Base-by-base conservation (phyloP, 1,140 invertebrate species). In the Pseudachorutes palmiensis region DNA sequence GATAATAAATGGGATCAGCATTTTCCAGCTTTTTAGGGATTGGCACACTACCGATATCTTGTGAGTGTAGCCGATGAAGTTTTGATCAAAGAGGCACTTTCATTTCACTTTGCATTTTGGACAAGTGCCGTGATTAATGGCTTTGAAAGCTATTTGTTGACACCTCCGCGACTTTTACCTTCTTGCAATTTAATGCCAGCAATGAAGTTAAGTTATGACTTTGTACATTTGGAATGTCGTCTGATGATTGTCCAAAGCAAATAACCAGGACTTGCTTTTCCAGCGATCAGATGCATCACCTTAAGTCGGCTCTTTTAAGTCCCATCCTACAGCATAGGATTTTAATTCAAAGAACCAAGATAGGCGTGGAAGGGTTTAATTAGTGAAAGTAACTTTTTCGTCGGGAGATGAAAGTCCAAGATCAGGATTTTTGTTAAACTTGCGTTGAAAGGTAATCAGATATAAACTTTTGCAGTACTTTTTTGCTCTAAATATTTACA, bases 401-500 rank as follows among this genome's bases (percentile, higher is more conserved):
- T n/a, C n/a, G n/a, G n/a, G n/a, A n/a, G 36, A 19, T 19, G 36
- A 45, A 28, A 60, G n/a, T n/a, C n/a, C n/a, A n/a, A n/a, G n/a
- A n/a, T n/a, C n/a, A n/a, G n/a, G n/a, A n/a, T n/a, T n/a, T n/a
- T n/a, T n/a, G n/a, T n/a, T 14, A 55, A 55, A 26, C 24, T 12
- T 5, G 24, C 31, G 12, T 62, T 41, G 14, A 3, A n/a, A 64
- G 16, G 5, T 19, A 49, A 66, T 48, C 49, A 28, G 9, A 22
- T 33, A 12, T 64, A 31, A 59, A 14, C 22, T 60, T 41, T 57
- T 70, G 29, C n/a, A 30, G 9, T n/a, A 30, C 2, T 32, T 32
- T 45, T 73, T 68, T 41, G 65, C 66, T 32, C 12, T 12, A 30
- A 26, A 26, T 60, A 24, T 24, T 60, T 30, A 29, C 58, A 60